Percentiles rank a stretch among this genome's conserved stretches.
These are phyloP conservation scores for Drosophila paramelanica DNA, from an alignment of 2,888 invertebrate species.

Conservation along the genomic window DNA sequence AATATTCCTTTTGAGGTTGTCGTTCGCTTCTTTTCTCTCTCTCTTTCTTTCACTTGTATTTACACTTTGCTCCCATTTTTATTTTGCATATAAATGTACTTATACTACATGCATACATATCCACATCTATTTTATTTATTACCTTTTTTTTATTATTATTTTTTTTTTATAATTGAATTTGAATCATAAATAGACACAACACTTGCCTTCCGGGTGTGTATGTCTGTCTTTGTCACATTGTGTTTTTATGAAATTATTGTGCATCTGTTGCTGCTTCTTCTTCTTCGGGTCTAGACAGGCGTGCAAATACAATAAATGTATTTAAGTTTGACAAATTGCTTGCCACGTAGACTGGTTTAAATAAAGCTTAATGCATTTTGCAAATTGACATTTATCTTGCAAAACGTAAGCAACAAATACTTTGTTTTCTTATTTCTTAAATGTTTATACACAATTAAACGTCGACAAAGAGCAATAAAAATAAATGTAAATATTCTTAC, in stretches of 20 bases:
- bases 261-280: constrained; percentile 39
- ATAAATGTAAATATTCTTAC: too few species aligned
- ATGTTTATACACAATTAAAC: not conserved
- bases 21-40: constrained; percentile 11
- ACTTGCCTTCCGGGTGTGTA: constrained; percentile 48
- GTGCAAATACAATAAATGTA: constrained; percentile 62
- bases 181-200: constrained; percentile 70
- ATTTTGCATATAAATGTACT: constrained; percentile 23
- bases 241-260: constrained; percentile 68
- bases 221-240: constrained; percentile 39
- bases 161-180: constrained; percentile 72
- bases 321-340: constrained; percentile 71
- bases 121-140: constrained; percentile 63
- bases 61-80: constrained; percentile 12
- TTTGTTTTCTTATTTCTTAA: constrained; percentile 1
- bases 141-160: constrained; percentile 44
- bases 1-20: constrained; percentile 58
- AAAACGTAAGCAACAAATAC: constrained; percentile 5
- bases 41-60: constrained; percentile 6
- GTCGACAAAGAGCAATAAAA: not conserved
- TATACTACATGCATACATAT: constrained; percentile 22
- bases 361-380: constrained; percentile 4
- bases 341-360: constrained; percentile 39
- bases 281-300: constrained; percentile 50
- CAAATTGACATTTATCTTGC: not conserved